phyloP scores from a whole-genome alignment of 2,113 vertebrate genomes.

The Campylomormyrus tamandua region DNA sequence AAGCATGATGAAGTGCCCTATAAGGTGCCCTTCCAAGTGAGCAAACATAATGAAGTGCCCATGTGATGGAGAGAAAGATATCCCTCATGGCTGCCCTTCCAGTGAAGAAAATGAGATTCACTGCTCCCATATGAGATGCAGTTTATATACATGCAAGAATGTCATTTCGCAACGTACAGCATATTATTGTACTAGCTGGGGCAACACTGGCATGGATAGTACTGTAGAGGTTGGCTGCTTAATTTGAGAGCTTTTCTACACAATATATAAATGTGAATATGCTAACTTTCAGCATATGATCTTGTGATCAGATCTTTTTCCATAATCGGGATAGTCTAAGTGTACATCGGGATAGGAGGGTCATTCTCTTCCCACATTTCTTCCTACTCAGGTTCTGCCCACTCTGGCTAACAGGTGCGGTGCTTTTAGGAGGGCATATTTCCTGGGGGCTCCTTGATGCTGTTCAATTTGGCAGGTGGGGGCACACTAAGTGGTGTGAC shows the following conservation, averaged over 20 bases:
- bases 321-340: neutral
- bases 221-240: neutral
- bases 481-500: slow-evolving; percentile 66
- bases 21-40: too few relatives aligned
- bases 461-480: slow-evolving; percentile 63
- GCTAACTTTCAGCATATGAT: neutral
- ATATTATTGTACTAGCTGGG: too few relatives aligned
- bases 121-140: neutral
- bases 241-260: neutral
- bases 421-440: slow-evolving; percentile 43
- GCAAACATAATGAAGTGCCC: neutral
- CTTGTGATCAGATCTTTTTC: neutral
- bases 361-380: neutral
- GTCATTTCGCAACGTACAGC: too few relatives aligned
- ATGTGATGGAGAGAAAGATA: neutral
- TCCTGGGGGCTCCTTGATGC: slow-evolving; percentile 48
- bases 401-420: slow-evolving; percentile 11
- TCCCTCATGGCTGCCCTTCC: neutral
- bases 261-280: neutral
- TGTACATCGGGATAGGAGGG: neutral
- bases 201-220: neutral
- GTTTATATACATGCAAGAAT: too few relatives aligned
- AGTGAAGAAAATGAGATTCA: neutral
- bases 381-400: neutral
- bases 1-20: too few relatives aligned